Base-by-base conservation (phyloP, 2,113 vertebrate species). In the Tupaia chinensis region DNA sequence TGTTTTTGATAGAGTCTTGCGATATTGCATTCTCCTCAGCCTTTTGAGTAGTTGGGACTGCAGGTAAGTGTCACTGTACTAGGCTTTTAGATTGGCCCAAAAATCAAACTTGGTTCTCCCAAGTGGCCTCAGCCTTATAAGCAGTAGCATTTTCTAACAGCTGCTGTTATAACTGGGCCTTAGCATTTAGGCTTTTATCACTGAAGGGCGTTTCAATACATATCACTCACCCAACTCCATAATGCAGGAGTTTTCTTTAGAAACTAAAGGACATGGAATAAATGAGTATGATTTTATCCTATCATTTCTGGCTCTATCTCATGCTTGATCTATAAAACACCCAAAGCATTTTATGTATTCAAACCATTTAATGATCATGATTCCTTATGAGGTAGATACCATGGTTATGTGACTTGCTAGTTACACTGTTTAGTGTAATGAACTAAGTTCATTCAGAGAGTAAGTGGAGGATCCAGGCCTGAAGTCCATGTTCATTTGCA, bases 151-250 rank as follows among this genome's bases (percentile, higher is more conserved):
- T 44, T 44, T 44, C 44, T 44, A 44, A 44, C 44, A 44, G 44
- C 44, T 44, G 44, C 44, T 44, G 5, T 44, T 44, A 44, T 44
- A 44, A 44, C 5, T 44, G 44, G 44, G 44, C 44, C 44, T 44
- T 44, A 44, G 44, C 5, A 44, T 82, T 91, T 95, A 25, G 56
- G 32, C 78, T 80, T 87, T 32, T 83, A 8, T 69, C 29, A 3
- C 89, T 93, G 66, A 92, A 94, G 66, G 53, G 10, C 27, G 88
- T 95, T 89, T 89, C 19, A 74, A 89, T 61, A 77, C 78, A 86
- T 25, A 16, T 88, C 54, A 23, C 78, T 94, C 58, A 54, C 16
- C 5, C 27, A 70, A 58, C 15, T 90, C 3, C 27, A 91, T n/a
- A 91, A 74, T 70, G 66, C 80, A 1, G 56, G 89, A 25, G 6